A percentile compares a stretch with the other conserved stretches of the same genome.
Evolutionary conservation across 2,113 vertebrate species (phyloP).

Genomic region (Hiodon tergisus): DNA sequence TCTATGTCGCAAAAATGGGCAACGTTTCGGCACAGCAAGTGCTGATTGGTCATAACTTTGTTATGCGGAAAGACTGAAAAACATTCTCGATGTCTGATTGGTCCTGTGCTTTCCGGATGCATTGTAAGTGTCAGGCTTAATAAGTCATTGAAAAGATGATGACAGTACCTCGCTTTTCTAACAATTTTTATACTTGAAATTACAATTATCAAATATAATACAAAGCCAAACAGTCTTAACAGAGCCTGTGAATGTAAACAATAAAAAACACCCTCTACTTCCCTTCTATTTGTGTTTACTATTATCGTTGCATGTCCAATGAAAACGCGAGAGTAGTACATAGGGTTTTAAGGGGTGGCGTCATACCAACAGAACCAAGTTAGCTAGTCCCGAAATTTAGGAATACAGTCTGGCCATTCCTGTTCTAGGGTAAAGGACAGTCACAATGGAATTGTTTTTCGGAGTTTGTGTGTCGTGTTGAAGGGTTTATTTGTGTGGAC

Average conservation of each 20-base stretch:
- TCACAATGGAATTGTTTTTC: background rate
- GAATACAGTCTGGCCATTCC: background rate
- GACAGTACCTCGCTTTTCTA: background rate
- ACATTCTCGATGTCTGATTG: background rate
- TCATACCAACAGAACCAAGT: background rate
- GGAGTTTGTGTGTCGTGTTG: background rate
- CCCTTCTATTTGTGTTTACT: no score
- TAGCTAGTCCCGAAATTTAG: background rate
- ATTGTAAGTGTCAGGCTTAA: background rate
- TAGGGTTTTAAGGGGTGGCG: background rate
- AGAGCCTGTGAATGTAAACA: background rate
- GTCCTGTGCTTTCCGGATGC: background rate
- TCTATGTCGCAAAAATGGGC: no score
- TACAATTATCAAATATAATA: background rate
- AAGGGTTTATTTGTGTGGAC: background rate
- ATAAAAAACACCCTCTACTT: background rate
- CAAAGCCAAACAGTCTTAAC: no score
- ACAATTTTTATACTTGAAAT: no score
- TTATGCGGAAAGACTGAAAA: no score
- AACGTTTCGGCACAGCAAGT: no score
- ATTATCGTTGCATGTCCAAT: background rate
- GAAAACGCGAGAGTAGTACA: background rate
- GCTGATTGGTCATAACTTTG: no score
- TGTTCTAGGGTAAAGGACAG: background rate
- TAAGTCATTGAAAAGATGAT: background rate